Evolutionary conservation across 2,113 vertebrate genomes (phyloP), one percentile per base, ranked within the genome.

Genomic region (Xyliphius kryptos): DNA sequence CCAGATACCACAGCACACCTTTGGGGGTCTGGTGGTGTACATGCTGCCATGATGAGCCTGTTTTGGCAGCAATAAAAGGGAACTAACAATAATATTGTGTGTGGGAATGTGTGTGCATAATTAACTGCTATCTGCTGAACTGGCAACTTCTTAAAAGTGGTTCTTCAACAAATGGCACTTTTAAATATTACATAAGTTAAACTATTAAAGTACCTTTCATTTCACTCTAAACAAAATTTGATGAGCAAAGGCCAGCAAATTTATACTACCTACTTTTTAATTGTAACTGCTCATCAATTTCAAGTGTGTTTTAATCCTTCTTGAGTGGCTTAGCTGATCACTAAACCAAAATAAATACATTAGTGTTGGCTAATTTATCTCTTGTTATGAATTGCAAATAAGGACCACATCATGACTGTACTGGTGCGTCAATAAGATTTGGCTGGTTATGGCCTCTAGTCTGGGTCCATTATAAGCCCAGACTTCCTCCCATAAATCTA

Each of bases 331-430:
- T 68, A 59, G 68, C 64, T 19, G 17, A 46, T 56, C 13, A 3
- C 53, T 66, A 71, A 69, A 67, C 63, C 56, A 66, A 72, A 69
- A 69, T 61, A 69, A 66, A 76, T 76, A 67, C 57, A 72, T 61
- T 20, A 50, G 17, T 60, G 61, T 72, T 36, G 51, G 59, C 59
- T 74, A 64, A 74, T 74, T 77, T 70, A 22, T 55, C 62, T 16
- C 15, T n/a, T 52, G 49, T 58, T 70, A 51, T 70, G 63, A 56
- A 70, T 74, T 52, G 69, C 52, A 70, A 68, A 74, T 72, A 56
- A 77, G 47, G 38, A 68, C 40, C 58, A 62, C 22, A 61, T 58
- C 46, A 22, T 67, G 50, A 60, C 56, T 44, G 65, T 32, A 10
- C 56, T 56, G 47, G 67, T 63, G 69, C 56, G 59, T 66, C 41